Evolutionary conservation across 1,140 invertebrate species (phyloP), one percentile per base, ranked within the genome.

Genomic region (Hesperophylax magnus): DNA sequence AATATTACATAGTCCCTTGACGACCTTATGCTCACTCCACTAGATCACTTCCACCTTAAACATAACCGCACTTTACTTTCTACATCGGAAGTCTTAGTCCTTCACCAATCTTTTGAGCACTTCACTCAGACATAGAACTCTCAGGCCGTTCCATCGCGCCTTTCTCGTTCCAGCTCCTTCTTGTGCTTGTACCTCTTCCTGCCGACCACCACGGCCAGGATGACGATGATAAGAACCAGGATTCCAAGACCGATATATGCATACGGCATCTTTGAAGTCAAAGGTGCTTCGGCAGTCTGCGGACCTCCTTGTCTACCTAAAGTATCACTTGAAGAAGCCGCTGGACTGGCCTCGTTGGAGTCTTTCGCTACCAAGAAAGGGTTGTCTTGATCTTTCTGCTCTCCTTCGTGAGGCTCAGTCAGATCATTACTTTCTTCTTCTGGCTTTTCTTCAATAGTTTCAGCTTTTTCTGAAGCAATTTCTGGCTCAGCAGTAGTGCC

Each of bases 181-280:
- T 82, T 84, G 79, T 84, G 83, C 52, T 84, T 84, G 71, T 84
- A 84, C 53, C 83, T 60, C 65, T 84, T 84, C 72, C 81, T 82
- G 15, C 54, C 83, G 34, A 84, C 80, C 4, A 84, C 67, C 3
- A 81, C 52, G 18, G 69, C 82, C 18, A 82, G 18, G 34, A 84
- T 77, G n/a, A 82, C 56, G n/a, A 82, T 72, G n/a, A 84, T 71
- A 0, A 82, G 31, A 6, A 75, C 53, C n/a, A 84, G 58, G 60
- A 84, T 7, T 22, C 83, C 83, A 14, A 84, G 58, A 18, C 27
- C 83, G 58, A 84, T 82, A 76, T 81, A 84, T 4, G 60, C 81
- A 53, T 84, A 84, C 14, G 79, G 71, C 17, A 75, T 56, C 54
- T 75, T 75, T 52, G 39, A 84, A 60, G 17, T 53, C 4, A 14